A percentile compares a stretch with the other conserved stretches of the same genome.
Evolutionary conservation across 2,797 vertebrate species (phyloP).

Genomic region (Anisognathus igniventris): DNA sequence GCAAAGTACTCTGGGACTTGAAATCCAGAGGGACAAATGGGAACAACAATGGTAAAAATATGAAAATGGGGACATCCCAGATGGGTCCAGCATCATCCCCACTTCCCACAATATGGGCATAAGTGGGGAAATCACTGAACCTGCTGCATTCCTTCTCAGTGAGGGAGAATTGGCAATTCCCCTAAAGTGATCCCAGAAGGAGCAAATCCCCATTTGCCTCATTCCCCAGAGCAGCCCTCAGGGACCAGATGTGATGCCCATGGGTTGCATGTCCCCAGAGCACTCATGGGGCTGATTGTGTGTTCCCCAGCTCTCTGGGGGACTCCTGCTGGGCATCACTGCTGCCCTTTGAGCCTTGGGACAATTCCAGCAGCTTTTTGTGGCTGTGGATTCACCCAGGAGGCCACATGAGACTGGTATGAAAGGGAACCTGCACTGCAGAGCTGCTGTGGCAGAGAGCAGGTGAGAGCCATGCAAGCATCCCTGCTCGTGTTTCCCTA

Average conservation of each 20-base stretch:
- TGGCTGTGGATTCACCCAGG: background rate
- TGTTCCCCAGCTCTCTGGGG: background rate
- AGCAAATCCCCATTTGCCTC: background rate
- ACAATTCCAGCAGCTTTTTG: background rate
- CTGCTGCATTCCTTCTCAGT: background rate
- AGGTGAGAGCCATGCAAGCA: conserved; percentile 30
- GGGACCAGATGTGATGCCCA: rapidly evolving
- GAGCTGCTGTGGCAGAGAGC: background rate
- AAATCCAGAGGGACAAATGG: background rate
- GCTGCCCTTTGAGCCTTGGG: background rate
- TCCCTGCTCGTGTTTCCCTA: conserved; percentile 44
- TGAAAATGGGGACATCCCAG: rapidly evolving
- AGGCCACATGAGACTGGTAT: background rate
- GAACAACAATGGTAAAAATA: background rate
- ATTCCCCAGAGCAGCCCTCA: background rate
- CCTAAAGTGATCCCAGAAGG: background rate
- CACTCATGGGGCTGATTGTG: rapidly evolving
- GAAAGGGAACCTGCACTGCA: rapidly evolving
- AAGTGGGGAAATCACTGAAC: background rate
- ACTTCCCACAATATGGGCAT: rapidly evolving
- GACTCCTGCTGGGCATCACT: background rate
- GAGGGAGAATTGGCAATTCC: background rate
- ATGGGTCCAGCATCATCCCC: background rate
- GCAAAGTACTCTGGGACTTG: background rate
- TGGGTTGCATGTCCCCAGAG: rapidly evolving